Evolutionary conservation across 2,888 invertebrate species (phyloP).

Genomic region (Hetaerina titia): DNA sequence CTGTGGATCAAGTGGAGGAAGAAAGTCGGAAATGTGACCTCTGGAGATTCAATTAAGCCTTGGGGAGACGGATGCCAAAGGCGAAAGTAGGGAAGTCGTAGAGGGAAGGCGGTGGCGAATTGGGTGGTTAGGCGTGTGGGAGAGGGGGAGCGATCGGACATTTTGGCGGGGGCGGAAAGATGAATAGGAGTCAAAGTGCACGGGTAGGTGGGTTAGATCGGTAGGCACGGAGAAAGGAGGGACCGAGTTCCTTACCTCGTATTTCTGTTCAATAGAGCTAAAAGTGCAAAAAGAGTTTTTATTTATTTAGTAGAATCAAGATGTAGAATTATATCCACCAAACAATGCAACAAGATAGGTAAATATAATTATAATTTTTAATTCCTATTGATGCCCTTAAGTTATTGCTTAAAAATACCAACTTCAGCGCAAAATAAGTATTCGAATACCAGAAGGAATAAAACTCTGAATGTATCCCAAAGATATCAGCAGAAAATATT

Average conservation of each 20-base stretch:
- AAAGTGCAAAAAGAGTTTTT: background rate
- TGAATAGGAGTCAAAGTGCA: background rate
- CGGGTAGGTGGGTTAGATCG: background rate
- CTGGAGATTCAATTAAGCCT: slow-evolving; percentile 61
- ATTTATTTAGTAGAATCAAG: background rate
- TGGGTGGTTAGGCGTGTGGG: background rate
- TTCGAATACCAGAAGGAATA: no score
- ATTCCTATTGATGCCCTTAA: no score
- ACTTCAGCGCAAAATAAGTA: no score
- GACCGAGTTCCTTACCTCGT: background rate
- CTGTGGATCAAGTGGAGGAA: background rate
- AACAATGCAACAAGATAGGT: no score
- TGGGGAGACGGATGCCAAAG: slow-evolving; percentile 52
- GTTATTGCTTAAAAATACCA: no score
- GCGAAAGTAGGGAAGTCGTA: background rate
- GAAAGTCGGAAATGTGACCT: slow-evolving; percentile 57
- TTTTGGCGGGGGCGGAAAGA: background rate
- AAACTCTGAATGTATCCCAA: no score
- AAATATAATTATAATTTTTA: no score
- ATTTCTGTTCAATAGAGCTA: background rate
- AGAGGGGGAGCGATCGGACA: background rate
- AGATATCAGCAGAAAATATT: no score
- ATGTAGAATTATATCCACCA: background rate
- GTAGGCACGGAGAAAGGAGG: background rate
- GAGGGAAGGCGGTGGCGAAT: background rate